Evolutionary conservation across 1,140 invertebrate species (phyloP).

Genomic region (Phymorhynchus buccinoides): DNA sequence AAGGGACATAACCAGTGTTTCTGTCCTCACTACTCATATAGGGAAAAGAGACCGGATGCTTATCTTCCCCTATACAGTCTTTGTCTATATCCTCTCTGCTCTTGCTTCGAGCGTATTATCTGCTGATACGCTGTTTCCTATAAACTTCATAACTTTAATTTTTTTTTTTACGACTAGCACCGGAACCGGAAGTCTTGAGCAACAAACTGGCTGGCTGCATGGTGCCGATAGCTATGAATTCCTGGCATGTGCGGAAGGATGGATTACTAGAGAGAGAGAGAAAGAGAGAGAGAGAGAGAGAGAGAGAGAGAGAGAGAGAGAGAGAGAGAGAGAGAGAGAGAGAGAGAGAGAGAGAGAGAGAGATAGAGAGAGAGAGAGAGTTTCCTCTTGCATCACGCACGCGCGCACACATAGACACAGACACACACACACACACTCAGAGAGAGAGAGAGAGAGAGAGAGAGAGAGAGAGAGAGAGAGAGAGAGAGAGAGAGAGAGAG

Average conservation of each 20-base stretch:
- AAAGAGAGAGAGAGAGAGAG: neutral
- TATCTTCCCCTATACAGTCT: too few species aligned
- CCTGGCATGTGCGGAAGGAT: neutral
- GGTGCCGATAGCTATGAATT: too few species aligned
- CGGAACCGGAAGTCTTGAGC: too few species aligned
- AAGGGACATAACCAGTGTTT: too few species aligned
- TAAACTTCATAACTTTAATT: too few species aligned
- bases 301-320: neutral
- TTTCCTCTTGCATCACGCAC: too few species aligned
- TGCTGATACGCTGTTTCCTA: too few species aligned
- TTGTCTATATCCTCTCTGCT: neutral
- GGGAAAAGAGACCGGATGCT: too few species aligned
- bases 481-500: neutral
- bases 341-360: slow-evolving; percentile 7
- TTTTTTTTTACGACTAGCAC: too few species aligned
- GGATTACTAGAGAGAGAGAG: slow-evolving; percentile 3
- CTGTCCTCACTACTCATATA: too few species aligned
- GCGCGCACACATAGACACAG: too few species aligned
- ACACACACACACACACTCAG: neutral
- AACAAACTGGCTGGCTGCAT: neutral
- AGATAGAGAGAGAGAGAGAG: slow-evolving; percentile 27
- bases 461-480: neutral
- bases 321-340: slow-evolving; percentile 17
- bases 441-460: neutral
- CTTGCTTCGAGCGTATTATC: neutral